phyloP scores from a whole-genome alignment of 1,140 invertebrate species.

The Himalopsyche phryganea region DNA sequence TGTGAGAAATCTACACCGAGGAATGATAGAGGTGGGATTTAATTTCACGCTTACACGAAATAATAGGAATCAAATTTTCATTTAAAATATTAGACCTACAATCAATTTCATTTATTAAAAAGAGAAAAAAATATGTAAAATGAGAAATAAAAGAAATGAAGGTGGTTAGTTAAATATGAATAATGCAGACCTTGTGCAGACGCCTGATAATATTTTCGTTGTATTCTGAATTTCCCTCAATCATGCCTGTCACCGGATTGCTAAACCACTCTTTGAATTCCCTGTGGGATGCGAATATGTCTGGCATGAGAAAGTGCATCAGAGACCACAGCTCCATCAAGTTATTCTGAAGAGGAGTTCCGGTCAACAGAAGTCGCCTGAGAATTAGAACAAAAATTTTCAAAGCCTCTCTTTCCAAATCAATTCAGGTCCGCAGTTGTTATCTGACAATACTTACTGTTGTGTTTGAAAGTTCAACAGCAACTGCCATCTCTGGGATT shows the following conservation, averaged over 20 bases:
- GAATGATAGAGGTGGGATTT: too few relatives aligned
- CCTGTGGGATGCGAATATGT: conserved; percentile 96
- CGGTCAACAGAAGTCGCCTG: conserved; percentile 90
- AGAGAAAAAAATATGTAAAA: not conserved
- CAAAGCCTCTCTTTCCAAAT: too few relatives aligned
- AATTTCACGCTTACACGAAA: too few relatives aligned
- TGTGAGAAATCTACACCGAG: too few relatives aligned
- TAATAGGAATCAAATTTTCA: too few relatives aligned
- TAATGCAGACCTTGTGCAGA: conserved; percentile 91
- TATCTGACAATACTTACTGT: conserved; percentile 63
- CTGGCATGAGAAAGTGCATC: conserved; percentile 99
- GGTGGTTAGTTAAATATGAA: too few relatives aligned
- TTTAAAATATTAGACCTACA: too few relatives aligned
- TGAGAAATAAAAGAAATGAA: too few relatives aligned
- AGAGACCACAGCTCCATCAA: conserved; percentile 99
- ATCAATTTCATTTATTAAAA: conserved; percentile 4
- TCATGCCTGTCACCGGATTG: conserved; percentile 97
- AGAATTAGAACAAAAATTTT: too few relatives aligned
- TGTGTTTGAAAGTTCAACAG: conserved; percentile 95
- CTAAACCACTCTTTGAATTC: conserved; percentile 99
- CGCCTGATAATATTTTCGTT: conserved; percentile 92
- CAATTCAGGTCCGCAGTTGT: too few relatives aligned
- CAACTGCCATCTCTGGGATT: conserved; percentile 98
- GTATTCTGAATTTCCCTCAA: conserved; percentile 93
- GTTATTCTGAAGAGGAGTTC: conserved; percentile 98